Evolutionary conservation across 2,888 invertebrate species (phyloP).

Genomic region (Anarsia innoxiella): DNA sequence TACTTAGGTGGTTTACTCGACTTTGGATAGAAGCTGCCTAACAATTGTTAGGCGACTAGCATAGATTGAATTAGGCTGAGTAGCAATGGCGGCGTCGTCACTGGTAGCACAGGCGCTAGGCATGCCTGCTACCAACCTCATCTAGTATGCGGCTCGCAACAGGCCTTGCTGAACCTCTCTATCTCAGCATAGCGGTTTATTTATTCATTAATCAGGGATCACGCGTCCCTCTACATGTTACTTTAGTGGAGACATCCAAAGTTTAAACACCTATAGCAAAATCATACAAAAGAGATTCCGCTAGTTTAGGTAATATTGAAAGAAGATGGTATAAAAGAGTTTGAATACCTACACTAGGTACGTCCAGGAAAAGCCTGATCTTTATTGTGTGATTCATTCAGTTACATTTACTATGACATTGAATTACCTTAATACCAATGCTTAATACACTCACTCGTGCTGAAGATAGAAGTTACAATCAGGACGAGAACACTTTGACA

Average conservation of each 20-base stretch:
- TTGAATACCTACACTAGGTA: too few species aligned
- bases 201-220: constrained; percentile 10
- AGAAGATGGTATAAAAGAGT: too few species aligned
- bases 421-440: too few species aligned
- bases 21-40: constrained; percentile 37
- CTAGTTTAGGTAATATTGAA: too few species aligned
- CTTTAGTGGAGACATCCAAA: too few species aligned
- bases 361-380: too few species aligned
- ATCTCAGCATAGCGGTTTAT: constrained; percentile 15
- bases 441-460: too few species aligned
- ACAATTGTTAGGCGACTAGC: constrained; percentile 51
- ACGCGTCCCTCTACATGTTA: too few species aligned
- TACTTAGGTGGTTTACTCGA: constrained; percentile 52
- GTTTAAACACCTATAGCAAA: too few species aligned
- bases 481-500: constrained; percentile 67
- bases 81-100: constrained; percentile 32
- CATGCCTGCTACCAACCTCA: constrained; percentile 28
- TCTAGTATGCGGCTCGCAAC: constrained; percentile 27
- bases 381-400: too few species aligned
- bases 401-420: too few species aligned
- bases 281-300: constrained; percentile 4
- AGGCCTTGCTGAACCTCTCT: constrained; percentile 19
- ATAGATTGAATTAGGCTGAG: constrained; percentile 55
- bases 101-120: constrained; percentile 20
- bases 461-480: too few species aligned